phyloP scores from a whole-genome alignment of 2,113 vertebrate species.

The Tringa solitaria region DNA sequence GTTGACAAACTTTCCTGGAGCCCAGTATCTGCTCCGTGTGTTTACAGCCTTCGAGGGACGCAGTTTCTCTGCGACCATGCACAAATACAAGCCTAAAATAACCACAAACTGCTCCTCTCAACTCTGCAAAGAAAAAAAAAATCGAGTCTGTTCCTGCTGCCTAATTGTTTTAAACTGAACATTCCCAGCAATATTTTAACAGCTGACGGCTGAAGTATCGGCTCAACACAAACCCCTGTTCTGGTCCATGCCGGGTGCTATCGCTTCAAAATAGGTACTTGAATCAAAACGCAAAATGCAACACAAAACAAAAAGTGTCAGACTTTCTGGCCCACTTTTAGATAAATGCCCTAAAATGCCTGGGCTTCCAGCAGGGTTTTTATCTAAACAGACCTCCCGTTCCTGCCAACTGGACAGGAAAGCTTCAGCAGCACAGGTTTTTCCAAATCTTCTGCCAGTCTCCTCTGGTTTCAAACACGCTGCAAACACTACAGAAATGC shows the following conservation, averaged over 20 bases:
- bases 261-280: not conserved
- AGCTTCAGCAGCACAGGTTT: not conserved
- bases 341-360: not conserved
- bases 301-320: not conserved
- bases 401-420: not conserved
- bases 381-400: not conserved
- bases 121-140: not conserved
- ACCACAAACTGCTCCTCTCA: not conserved
- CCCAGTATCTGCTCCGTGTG: not conserved
- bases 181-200: not conserved
- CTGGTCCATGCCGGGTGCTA: accelerated
- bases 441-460: not conserved
- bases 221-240: not conserved
- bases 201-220: not conserved
- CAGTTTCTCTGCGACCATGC: not conserved
- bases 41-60: not conserved
- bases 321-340: not conserved
- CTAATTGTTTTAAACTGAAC: not conserved
- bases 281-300: not conserved
- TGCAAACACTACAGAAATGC: accelerated
- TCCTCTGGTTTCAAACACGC: not conserved
- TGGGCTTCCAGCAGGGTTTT: not conserved
- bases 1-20: constrained; percentile 9
- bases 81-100: not conserved
- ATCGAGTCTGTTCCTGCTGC: not conserved